Evolutionary conservation across 2,888 invertebrate species (phyloP), one percentile per base, ranked within the genome.

Genomic region (Protodeltote pygarga): DNA sequence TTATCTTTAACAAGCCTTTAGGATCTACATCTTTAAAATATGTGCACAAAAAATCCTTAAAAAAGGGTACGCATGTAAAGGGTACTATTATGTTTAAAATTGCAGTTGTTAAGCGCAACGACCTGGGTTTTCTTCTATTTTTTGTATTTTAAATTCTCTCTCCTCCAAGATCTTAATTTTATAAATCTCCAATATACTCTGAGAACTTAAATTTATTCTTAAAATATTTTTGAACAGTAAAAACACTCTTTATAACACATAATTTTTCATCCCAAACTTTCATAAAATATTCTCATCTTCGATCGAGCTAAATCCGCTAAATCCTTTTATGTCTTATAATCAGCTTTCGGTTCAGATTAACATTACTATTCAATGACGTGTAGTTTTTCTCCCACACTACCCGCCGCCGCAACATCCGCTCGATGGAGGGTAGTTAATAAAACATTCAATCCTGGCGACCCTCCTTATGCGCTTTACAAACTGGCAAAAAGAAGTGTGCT

Each of bases 391-490:
- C 28, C 9, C 5, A n/a, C 39, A 52, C 49, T 37, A 51, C 45
- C 44, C 58, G 29, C 61, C 38, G 29, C 61, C 38, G 21, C 41
- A 13, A 41, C 37, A 51, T 31, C 38, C 45, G 41, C 28, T 40
- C 39, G 33, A 32, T 37, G 14, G 17, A 37, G 35, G 19, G 48
- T 39, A n/a, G 49, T 70, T 67, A 51, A 67, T 75, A 71, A 75
- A 75, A 74, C 62, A 75, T 74, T 67, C 64, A 65, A 60, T 46
- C 25, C 41, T 8, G n/a, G 27, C 48, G 53, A 61, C 61, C 74
- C 65, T 66, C 64, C 63, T 67, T 67, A 59, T 61, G 57, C 53
- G 50, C 41, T 44, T 53, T 50, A n/a, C n/a, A n/a, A n/a, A n/a
- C n/a, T n/a, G n/a, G n/a, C n/a, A n/a, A n/a, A n/a, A n/a, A n/a